Evolutionary conservation across 2,888 invertebrate genomes (phyloP).

Genomic region (Cerceris ruficornis): DNA sequence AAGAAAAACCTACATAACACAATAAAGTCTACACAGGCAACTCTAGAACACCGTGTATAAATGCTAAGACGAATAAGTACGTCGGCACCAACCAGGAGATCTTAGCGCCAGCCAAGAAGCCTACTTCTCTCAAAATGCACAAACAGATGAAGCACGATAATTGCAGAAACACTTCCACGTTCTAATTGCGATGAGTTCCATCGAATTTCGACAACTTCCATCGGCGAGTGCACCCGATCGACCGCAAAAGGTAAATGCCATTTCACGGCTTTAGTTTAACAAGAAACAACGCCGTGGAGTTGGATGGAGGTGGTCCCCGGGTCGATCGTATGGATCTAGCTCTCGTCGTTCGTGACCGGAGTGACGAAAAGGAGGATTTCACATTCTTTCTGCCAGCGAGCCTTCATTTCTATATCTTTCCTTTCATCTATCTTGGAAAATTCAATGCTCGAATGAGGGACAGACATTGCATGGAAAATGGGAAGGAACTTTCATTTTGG

Average conservation of each 20-base stretch:
- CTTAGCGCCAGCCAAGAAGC: too few species aligned
- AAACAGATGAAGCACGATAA: neutral
- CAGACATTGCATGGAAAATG: too few species aligned
- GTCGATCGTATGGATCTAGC: slow-evolving; percentile 78
- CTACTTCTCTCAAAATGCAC: too few species aligned
- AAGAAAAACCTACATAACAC: too few species aligned
- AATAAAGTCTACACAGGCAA: too few species aligned
- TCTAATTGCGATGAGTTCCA: neutral
- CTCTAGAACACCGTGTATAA: too few species aligned
- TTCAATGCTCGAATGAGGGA: neutral
- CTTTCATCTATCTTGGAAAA: slow-evolving; percentile 1
- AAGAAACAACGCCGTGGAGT: slow-evolving; percentile 47
- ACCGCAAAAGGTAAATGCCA: slow-evolving; percentile 69
- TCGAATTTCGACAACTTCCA: slow-evolving; percentile 11
- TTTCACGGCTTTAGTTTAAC: slow-evolving; percentile 59
- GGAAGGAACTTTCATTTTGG: too few species aligned
- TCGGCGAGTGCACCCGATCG: slow-evolving; percentile 50
- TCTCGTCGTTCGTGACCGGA: slow-evolving; percentile 74
- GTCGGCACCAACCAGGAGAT: too few species aligned
- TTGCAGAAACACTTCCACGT: neutral
- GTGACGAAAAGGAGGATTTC: slow-evolving; percentile 67
- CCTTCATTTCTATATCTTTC: slow-evolving; percentile 9
- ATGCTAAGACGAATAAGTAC: too few species aligned
- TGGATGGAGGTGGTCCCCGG: slow-evolving; percentile 59
- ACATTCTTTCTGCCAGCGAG: slow-evolving; percentile 49